These are phyloP conservation scores for Calonectris borealis DNA, from an alignment of 2,113 vertebrate species.

Conservation along the genomic window DNA sequence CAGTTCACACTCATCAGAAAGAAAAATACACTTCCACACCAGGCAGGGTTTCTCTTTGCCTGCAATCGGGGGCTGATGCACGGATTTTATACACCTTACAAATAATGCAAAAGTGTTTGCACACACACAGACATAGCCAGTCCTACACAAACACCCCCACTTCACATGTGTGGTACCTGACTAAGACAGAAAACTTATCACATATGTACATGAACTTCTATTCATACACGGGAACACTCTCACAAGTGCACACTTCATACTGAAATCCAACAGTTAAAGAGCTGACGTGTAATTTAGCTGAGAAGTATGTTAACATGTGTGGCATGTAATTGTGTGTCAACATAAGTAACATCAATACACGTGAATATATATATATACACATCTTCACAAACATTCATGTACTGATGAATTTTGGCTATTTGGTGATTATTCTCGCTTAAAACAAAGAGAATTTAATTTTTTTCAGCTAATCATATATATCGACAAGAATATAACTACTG, in stretches of 20 bases:
- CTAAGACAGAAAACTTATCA: neutral
- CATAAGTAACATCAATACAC: neutral
- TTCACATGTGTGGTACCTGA: neutral
- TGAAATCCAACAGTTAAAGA: neutral
- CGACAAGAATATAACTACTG: neutral
- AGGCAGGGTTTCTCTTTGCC: neutral
- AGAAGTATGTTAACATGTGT: neutral
- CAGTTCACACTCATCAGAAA: neutral
- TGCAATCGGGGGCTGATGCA: neutral
- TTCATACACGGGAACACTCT: rapidly evolving
- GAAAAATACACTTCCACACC: neutral
- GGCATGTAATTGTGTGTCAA: neutral
- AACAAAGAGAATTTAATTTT: neutral
- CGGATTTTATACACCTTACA: rapidly evolving
- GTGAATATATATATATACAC: rapidly evolving
- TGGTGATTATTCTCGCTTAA: neutral
- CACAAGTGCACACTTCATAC: neutral
- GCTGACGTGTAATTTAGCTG: neutral
- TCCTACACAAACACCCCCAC: neutral
- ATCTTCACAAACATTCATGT: neutral
- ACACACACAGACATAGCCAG: neutral
- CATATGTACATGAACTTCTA: neutral
- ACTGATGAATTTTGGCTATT: neutral
- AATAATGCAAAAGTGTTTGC: neutral
- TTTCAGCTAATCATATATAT: neutral